Base-by-base conservation (phyloP, 2,113 vertebrate genomes). In the Peucedramus taeniatus region DNA sequence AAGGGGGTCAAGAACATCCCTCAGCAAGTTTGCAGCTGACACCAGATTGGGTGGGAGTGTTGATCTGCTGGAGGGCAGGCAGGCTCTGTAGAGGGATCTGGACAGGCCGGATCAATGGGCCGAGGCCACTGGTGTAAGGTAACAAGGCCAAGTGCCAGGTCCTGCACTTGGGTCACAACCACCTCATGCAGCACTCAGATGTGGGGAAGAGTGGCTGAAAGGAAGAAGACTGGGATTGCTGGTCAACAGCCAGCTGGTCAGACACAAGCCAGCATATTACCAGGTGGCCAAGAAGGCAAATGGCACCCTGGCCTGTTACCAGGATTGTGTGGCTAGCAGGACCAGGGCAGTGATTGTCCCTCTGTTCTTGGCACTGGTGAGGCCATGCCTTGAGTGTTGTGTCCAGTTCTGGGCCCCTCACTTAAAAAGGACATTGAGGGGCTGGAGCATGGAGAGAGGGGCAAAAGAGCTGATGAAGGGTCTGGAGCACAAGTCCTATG, bases 361-460 rank as follows among this genome's bases (percentile, higher is more conserved):
- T 2, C 27, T 75, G 45, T n/a, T 6, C n/a, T 45, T 1, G 3
- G 9, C 7, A 7, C 23, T 60, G 45, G 6, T 89, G 39, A 45
- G 30, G 63, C 70, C 1, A 1, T n/a, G 23, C 11, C 8, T 49
- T 0, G 0, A 61, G 47, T 49, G 11, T n/a, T 49, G 15, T 54
- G n/a, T 31, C 39, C 17, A 13, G 0, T 49, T 82, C 4, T 68
- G 54, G n/a, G 47, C 54, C 15, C 4, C 6, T 76, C 40, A 31
- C 14, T 53, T 30, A 10, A 8, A 45, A 69, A 69, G 13, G 30
- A 18, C 17, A 27, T 18, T 60, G 53, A 15, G 10, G 21, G 23
- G 26, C 30, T 69, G 54, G 47, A 60, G n/a, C 1, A 2, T 47
- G 30, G 17, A 42, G 54, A 68, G 27, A 63, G 11, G 3, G 31